Evolutionary conservation across 2,888 invertebrate species (phyloP), one percentile per base, ranked within the genome.

Genomic region (Mesochorus sp.): DNA sequence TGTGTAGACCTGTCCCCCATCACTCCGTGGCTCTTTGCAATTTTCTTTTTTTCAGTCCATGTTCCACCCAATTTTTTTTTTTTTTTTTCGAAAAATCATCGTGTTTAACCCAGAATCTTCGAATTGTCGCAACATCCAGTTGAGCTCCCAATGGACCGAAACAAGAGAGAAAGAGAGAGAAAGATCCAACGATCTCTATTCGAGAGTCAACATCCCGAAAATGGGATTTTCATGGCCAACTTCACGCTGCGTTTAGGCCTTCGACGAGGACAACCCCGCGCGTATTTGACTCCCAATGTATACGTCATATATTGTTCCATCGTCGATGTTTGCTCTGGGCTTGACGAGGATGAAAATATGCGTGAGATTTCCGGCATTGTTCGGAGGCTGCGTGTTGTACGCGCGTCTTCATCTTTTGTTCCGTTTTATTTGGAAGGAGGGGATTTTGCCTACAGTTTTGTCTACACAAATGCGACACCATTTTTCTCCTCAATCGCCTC

Each of bases 151-250:
- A 39, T 19, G 68, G 74, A 47, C 10, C n/a, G 5, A 8, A 10
- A 21, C 10, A 10, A 5, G 57, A 21, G 31, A 49, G 51, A 39
- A 51, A 67, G 61, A 12, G 34, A 74, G 71, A 42, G 28, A 19
- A 21, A n/a, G 26, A 37, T 37, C 57, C 62, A 59, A 61, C 84
- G 82, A 87, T 85, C 83, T 86, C 81, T 82, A 86, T 84, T 81
- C 68, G 61, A 77, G 76, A 81, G 77, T 84, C 81, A 83, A 83
- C 82, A 87, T 82, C 55, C 66, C 77, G 81, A 85, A 87, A 88
- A 86, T 86, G 80, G 55, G 34, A 83, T 84, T 86, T 87, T 87
- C 85, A 88, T 80, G 86, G 85, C 51, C 83, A 86, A 85, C 84
- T 87, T 88, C 83, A 85, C 84, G 84, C 77, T 76, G 42, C 74